Base-by-base conservation (phyloP, 2,888 invertebrate genomes). In the Plebejus melissa region DNA sequence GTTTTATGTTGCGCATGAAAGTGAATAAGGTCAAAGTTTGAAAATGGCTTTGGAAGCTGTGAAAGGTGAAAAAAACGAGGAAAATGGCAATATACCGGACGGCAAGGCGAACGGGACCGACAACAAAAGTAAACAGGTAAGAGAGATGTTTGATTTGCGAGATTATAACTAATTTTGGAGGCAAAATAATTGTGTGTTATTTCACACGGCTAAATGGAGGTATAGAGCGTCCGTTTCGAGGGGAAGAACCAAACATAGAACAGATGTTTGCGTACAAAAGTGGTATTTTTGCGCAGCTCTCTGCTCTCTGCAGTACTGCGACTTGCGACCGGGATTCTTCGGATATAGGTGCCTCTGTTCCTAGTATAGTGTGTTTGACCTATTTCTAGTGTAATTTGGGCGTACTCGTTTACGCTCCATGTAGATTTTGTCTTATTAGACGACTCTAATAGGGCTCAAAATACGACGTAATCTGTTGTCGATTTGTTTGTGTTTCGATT, bases 111-210 rank as follows among this genome's bases (percentile, higher is more conserved):
- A 94, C 87, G 94, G 94, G 87, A 94, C 91, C 86, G 94, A 94
- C 90, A 94, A 93, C 90, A 94, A 92, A 89, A 93, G 90, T 90
- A 94, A 94, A 91, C 95, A 95, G 93, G 93, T 93, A 91, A 72
- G 72, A 54, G 72, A 2, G 54, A 32, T 72, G 76, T 76, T 78
- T 81, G 72, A 74, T 81, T 69, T 78, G 32, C 75, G 57, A 65
- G 74, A 76, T 78, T 77, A 46, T 75, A 77, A 16, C 16, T 28
- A 50, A 72, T 72, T 72, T 72, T 72, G 6, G 32, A 22, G n/a
- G 41, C 16, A 70, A 50, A 75, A 76, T 76, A 65, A 74, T 6
- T 60, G 11, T 71, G 38, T 13, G 22, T 36, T 75, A 74, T 77
- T 80, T 72, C 72, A 70, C 70, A 72, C 28, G 72, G 22, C 11